Percentiles rank a stretch among this genome's conserved stretches.
Evolutionary conservation across 2,797 vertebrate species (phyloP).

Genomic region (Pangasius djambal): DNA sequence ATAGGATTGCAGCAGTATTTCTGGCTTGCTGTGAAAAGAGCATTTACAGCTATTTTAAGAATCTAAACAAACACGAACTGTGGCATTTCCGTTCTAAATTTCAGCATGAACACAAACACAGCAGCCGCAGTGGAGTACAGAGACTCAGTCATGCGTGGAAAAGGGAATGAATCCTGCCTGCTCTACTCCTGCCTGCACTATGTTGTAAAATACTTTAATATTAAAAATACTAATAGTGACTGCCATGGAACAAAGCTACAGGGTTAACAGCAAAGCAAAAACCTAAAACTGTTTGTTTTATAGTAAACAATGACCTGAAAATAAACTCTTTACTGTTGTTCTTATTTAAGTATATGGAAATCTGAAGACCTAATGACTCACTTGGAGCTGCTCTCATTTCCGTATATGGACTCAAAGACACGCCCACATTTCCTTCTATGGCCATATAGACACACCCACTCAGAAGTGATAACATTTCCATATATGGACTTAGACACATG

Average conservation of each 20-base stretch:
- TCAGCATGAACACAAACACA: neutral
- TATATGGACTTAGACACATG: no score
- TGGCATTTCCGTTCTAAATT: neutral
- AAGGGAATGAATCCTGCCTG: neutral
- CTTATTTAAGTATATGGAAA: neutral
- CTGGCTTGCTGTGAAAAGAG: conserved; percentile 1
- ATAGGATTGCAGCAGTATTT: neutral
- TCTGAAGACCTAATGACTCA: neutral
- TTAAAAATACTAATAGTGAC: neutral
- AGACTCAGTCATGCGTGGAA: neutral
- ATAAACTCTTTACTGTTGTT: neutral
- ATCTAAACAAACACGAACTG: neutral
- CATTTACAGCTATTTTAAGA: neutral
- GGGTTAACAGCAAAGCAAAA: neutral
- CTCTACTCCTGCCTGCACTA: neutral
- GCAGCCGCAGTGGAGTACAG: neutral
- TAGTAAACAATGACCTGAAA: neutral
- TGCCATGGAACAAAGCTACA: neutral
- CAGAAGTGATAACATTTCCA: no score
- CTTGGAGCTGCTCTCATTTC: neutral
- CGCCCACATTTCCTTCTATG: neutral
- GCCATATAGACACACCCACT: neutral
- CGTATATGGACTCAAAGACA: neutral
- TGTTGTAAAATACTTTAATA: neutral
- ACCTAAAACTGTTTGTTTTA: neutral